phyloP scores from a whole-genome alignment of 2,113 vertebrate genomes.

The Plestiodon gilberti region DNA sequence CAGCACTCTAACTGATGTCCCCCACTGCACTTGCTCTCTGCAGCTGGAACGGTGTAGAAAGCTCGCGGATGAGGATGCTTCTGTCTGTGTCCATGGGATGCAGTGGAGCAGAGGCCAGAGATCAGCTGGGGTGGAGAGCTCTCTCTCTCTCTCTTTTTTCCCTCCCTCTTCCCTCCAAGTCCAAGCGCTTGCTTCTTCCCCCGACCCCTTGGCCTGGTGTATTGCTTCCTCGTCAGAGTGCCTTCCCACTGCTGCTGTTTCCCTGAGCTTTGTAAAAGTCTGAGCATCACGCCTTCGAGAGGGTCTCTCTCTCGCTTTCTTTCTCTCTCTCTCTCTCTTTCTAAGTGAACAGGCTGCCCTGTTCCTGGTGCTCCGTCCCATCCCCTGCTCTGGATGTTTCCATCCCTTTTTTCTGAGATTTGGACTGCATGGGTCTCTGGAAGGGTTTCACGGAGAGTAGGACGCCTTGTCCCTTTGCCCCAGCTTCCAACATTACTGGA shows the following conservation, averaged over 20 bases:
- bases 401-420: constrained; percentile 49
- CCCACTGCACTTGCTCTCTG: neutral
- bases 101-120: neutral
- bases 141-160: neutral
- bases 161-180: neutral
- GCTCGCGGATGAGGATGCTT: neutral
- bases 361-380: neutral
- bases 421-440: constrained; percentile 13
- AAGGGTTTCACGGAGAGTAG: too few relatives aligned
- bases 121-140: neutral
- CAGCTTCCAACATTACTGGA: too few relatives aligned
- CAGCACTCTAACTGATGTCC: too few relatives aligned
- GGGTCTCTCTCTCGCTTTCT: constrained; percentile 19
- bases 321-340: neutral
- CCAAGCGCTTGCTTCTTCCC: neutral
- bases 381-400: constrained; percentile 35
- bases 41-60: neutral
- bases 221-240: neutral
- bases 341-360: constrained; percentile 21
- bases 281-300: neutral
- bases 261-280: constrained; percentile 44
- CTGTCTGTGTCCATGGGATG: neutral
- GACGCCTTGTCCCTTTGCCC: too few relatives aligned
- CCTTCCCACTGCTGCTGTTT: constrained; percentile 39
- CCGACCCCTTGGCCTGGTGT: neutral